A percentile compares a stretch with the other conserved stretches of the same genome.
Conservation (phyloP, 2,797 vertebrate species). For the Saxicola maurus region DNA sequence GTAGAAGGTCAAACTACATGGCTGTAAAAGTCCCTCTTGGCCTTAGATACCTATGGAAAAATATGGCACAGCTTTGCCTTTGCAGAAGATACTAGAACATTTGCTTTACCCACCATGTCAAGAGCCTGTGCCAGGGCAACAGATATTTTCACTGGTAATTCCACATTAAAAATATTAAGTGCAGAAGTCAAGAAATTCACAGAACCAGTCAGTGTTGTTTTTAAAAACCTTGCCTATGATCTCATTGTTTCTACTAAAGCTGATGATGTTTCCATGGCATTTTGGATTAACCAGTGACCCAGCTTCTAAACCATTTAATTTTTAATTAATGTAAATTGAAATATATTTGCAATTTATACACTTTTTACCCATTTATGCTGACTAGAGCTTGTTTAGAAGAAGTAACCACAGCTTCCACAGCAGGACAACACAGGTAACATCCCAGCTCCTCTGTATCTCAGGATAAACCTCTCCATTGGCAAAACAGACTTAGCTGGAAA, state of each 20-base stretch:
- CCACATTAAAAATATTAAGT: slow-evolving; percentile 15
- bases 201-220: neutral
- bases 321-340: neutral
- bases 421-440: neutral
- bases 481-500: neutral
- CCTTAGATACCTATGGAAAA: neutral
- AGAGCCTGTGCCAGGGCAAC: neutral
- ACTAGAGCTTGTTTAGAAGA: neutral
- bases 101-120: neutral
- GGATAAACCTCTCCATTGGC: fast-evolving
- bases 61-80: neutral
- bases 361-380: neutral
- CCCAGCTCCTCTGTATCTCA: neutral
- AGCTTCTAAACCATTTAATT: neutral
- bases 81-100: neutral
- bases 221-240: neutral
- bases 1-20: neutral
- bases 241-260: neutral
- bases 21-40: neutral
- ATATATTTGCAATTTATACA: neutral
- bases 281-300: neutral
- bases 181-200: neutral
- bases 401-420: neutral
- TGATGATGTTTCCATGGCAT: slow-evolving; percentile 15
- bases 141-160: neutral